Evolutionary conservation across 2,797 vertebrate genomes (phyloP).

Genomic region (Hylomyscus alleni): DNA sequence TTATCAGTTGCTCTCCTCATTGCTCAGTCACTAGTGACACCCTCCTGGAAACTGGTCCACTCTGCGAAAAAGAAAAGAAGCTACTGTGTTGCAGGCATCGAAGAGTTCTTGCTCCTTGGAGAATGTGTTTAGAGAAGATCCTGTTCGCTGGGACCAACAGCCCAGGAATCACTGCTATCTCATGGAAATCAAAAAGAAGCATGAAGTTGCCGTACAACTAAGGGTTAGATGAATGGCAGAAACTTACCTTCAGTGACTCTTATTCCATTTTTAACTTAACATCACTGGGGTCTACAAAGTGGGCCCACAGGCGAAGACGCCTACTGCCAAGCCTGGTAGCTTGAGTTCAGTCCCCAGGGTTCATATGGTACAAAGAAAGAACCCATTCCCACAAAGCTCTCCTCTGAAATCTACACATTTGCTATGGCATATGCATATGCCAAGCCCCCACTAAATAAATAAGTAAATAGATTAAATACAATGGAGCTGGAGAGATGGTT

Average conservation of each 20-base stretch:
- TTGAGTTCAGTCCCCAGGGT: not conserved
- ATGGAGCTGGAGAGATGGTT: not conserved
- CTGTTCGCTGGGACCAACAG: not conserved
- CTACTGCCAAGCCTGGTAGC: not conserved
- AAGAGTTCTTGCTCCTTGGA: not conserved
- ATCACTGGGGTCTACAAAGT: not conserved
- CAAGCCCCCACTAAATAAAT: not conserved
- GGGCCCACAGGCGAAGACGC: not conserved
- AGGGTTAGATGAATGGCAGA: not conserved
- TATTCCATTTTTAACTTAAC: conserved; percentile 15
- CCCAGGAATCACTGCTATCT: not conserved
- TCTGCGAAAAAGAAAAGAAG: not conserved
- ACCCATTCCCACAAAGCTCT: not conserved
- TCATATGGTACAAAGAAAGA: not conserved
- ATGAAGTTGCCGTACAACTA: not conserved
- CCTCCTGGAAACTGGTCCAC: not conserved
- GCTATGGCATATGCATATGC: not conserved
- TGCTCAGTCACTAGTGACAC: not conserved
- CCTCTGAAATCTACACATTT: not conserved
- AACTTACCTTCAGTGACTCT: not conserved
- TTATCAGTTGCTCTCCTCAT: not conserved
- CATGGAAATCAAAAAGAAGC: not conserved
- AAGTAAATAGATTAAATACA: not conserved
- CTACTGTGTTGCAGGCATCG: not conserved
- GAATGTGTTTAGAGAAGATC: not conserved